These are phyloP conservation scores for Spatulosminthurus flaviceps DNA, from an alignment of 2,888 invertebrate species.

Conservation along the genomic window DNA sequence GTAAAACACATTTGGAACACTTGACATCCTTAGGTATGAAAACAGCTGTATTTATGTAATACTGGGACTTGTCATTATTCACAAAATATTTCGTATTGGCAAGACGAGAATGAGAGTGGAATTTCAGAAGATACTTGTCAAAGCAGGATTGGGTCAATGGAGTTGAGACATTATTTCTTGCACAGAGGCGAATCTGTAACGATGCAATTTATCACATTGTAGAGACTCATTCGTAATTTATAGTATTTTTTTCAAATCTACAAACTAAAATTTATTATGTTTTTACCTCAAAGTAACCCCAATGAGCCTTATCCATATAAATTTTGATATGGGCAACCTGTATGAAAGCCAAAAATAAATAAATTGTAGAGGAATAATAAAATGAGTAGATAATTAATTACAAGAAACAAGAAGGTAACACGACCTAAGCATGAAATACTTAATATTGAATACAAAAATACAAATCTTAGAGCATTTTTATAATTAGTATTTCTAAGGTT, in stretches of 20 bases:
- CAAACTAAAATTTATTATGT: neutral
- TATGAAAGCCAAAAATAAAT: too few relatives aligned
- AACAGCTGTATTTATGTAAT: constrained; percentile 44
- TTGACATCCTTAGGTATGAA: constrained; percentile 31
- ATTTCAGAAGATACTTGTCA: constrained; percentile 40
- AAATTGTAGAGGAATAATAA: too few relatives aligned
- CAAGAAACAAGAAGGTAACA: neutral
- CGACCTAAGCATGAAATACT: too few relatives aligned
- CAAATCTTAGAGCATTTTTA: neutral
- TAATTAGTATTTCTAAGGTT: neutral
- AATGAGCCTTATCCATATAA: constrained; percentile 48
- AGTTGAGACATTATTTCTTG: constrained; percentile 21
- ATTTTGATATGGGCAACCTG: constrained; percentile 45
- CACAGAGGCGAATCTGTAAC: constrained; percentile 43
- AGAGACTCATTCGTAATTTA: too few relatives aligned
- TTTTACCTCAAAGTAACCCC: constrained; percentile 45
- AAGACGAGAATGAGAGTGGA: constrained; percentile 24
- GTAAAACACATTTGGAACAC: constrained; percentile 41
- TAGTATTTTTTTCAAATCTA: too few relatives aligned
- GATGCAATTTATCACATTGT: neutral
- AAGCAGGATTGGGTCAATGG: constrained; percentile 40
- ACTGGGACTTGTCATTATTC: constrained; percentile 34
- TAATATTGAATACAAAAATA: too few relatives aligned
- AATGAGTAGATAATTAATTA: too few relatives aligned
- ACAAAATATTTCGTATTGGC: constrained; percentile 38